A percentile compares a stretch with the other conserved stretches of the same genome.
Conservation (phyloP, 2,113 vertebrate species). For the Entomyzon cyanotis region DNA sequence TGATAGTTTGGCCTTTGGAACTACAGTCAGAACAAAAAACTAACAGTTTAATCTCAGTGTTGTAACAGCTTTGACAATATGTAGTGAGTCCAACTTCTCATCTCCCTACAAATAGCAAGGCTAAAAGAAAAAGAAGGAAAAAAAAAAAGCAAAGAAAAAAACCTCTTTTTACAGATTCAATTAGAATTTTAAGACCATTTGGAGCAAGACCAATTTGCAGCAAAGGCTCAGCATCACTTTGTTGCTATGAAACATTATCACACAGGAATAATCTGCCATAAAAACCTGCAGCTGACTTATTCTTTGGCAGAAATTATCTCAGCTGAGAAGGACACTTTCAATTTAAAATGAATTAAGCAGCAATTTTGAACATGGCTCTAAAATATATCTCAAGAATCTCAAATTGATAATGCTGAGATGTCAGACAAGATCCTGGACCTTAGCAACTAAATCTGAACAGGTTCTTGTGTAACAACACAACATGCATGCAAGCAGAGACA, state of each 20-base stretch:
- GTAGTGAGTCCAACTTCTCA: background rate
- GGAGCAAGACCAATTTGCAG: background rate
- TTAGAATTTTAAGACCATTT: slow-evolving; percentile 1
- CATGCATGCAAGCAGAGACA: background rate
- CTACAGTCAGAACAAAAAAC: background rate
- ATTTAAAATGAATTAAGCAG: background rate
- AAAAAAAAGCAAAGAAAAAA: background rate
- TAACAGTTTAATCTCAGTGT: background rate
- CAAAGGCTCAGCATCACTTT: background rate
- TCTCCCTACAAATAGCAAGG: background rate
- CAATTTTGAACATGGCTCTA: background rate
- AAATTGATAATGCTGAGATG: background rate
- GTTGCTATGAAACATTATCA: slow-evolving; percentile 22
- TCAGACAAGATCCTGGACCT: background rate
- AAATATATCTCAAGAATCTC: background rate
- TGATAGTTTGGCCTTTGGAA: background rate
- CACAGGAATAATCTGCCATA: slow-evolving; percentile 3
- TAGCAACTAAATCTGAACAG: background rate
- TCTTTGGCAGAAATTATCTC: background rate
- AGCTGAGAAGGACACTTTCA: background rate
- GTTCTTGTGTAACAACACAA: background rate
- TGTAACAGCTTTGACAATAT: background rate
- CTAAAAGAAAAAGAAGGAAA: background rate
- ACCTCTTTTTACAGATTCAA: background rate
- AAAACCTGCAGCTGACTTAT: background rate